These are phyloP conservation scores for Nymphicus hollandicus DNA, from an alignment of 2,113 vertebrate genomes.

Conservation along the genomic window DNA sequence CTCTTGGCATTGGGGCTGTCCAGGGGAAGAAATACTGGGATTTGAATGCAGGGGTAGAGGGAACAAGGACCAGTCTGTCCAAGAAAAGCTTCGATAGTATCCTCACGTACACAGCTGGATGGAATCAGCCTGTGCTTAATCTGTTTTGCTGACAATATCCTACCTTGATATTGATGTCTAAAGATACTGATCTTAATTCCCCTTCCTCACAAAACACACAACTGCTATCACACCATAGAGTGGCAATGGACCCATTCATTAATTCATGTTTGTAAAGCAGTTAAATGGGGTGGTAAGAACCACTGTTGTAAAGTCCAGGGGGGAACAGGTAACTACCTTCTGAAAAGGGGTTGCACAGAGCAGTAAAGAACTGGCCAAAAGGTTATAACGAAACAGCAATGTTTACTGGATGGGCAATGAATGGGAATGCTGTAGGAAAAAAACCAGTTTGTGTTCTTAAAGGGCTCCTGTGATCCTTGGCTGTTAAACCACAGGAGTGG, in stretches of 20 bases:
- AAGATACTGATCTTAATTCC: not conserved
- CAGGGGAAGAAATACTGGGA: not conserved
- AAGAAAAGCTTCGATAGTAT: not conserved
- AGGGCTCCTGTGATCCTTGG: not conserved
- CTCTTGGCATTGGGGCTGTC: not conserved
- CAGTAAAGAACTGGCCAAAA: not conserved
- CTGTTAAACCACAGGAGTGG: not conserved
- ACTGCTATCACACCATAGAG: not conserved
- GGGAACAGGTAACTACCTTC: not conserved
- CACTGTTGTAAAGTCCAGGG: rapidly evolving
- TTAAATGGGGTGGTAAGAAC: not conserved
- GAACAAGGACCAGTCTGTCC: not conserved
- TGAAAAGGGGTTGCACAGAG: not conserved
- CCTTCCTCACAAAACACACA: not conserved
- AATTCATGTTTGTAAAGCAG: not conserved
- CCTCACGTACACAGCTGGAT: not conserved
- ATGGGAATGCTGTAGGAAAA: not conserved
- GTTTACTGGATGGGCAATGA: not conserved
- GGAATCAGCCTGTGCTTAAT: not conserved
- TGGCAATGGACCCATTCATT: not conserved
- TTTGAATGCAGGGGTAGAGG: not conserved
- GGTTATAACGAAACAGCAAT: not conserved
- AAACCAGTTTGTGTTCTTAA: rapidly evolving
- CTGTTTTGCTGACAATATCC: not conserved
- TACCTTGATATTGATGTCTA: not conserved